Evolutionary conservation across 2,797 vertebrate species (phyloP).

Genomic region (Notamacropus eugenii): DNA sequence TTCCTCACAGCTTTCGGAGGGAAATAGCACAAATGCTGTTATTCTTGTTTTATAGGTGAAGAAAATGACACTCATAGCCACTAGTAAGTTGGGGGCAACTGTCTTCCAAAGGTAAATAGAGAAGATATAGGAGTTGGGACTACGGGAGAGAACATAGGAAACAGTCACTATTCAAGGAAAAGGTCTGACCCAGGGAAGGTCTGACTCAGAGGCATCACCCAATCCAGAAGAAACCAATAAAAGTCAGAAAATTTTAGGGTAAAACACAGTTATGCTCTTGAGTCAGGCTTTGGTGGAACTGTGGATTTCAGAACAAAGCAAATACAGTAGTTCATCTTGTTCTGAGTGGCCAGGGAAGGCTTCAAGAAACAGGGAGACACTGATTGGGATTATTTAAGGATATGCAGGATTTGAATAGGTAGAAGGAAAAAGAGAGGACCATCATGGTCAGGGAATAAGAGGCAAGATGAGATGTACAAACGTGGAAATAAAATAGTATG

Average conservation of each 20-base stretch:
- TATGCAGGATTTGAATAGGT: neutral
- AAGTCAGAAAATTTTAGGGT: neutral
- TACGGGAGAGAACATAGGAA: neutral
- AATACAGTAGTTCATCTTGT: neutral
- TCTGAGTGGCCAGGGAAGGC: neutral
- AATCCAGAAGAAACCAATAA: neutral
- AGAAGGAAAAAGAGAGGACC: neutral
- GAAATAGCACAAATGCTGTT: neutral
- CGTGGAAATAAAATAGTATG: neutral
- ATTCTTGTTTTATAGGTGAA: neutral
- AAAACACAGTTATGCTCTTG: neutral
- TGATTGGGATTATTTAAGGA: neutral
- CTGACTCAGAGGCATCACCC: neutral
- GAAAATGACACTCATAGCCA: neutral
- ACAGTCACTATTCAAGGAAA: neutral
- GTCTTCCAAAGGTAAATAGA: neutral
- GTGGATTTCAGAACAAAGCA: neutral
- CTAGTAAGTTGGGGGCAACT: neutral
- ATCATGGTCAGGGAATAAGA: neutral
- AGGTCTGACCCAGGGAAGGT: neutral
- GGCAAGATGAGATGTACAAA: neutral
- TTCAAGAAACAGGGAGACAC: neutral
- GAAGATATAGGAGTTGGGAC: neutral
- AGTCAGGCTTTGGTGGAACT: neutral
- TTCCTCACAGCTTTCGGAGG: neutral